A percentile compares a stretch with the other conserved stretches of the same genome.
Evolutionary conservation across 64 coral and sea anemone species (phyloP).

Genomic region (Porites lutea): DNA sequence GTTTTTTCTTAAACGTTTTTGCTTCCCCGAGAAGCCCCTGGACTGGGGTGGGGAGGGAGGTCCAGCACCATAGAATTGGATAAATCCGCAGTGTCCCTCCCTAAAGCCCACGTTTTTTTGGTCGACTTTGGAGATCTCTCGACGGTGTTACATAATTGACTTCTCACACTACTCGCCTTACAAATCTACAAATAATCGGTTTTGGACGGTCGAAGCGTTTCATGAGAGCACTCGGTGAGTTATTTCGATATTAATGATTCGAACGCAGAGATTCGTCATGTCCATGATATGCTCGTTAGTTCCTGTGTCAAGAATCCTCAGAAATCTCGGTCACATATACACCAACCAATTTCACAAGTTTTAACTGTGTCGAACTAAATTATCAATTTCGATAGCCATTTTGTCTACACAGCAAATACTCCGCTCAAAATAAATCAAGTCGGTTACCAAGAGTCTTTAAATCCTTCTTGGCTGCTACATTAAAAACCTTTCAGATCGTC

Average conservation of each 20-base stretch:
- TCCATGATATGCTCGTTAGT: conserved; percentile 35
- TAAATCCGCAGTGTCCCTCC: neutral
- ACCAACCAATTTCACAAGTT: neutral
- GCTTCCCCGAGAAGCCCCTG: conserved; percentile 25
- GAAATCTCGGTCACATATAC: neutral
- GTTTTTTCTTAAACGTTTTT: conserved; percentile 13
- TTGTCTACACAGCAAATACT: neutral
- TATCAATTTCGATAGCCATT: conserved; percentile 4
- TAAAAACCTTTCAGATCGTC: conserved; percentile 3
- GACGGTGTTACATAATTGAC: conserved; percentile 17
- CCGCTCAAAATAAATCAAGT: neutral
- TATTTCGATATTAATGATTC: conserved; percentile 57
- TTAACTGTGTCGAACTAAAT: neutral
- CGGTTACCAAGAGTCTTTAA: neutral
- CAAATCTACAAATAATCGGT: conserved; percentile 64
- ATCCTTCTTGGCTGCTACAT: neutral
- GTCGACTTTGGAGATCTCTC: conserved; percentile 22
- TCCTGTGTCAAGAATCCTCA: neutral
- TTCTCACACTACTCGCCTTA: conserved; percentile 45
- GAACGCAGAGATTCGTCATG: conserved; percentile 21
- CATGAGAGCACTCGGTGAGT: conserved; percentile 49
- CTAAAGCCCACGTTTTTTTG: neutral
- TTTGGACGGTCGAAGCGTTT: neutral
- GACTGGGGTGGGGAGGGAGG: neutral
- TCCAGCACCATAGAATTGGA: neutral